Conservation (phyloP, 2,888 invertebrate species). For the Perdita meconis region DNA sequence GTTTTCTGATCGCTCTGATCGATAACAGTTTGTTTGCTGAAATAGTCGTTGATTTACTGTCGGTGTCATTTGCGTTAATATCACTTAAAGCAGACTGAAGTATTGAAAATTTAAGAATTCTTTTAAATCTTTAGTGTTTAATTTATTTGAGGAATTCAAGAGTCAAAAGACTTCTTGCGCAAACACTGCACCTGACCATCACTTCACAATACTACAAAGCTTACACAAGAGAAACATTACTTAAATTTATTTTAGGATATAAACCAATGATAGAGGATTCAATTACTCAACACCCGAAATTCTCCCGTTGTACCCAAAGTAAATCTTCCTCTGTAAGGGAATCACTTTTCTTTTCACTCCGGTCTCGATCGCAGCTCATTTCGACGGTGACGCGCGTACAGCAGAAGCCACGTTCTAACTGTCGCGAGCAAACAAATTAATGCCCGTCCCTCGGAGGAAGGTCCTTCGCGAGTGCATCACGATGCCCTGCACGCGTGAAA, state of each 20-base stretch:
- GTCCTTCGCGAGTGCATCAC: slow-evolving; percentile 65
- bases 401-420: slow-evolving; percentile 39
- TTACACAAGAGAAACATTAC: not conserved
- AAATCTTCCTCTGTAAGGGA: too few species aligned
- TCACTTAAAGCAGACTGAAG: not conserved
- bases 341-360: not conserved
- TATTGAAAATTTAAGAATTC: too few species aligned
- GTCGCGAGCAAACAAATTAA: slow-evolving; percentile 44
- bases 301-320: too few species aligned
- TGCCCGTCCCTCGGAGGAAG: slow-evolving; percentile 41
- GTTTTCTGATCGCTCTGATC: not conserved
- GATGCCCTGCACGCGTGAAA: slow-evolving; percentile 75
- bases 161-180: not conserved
- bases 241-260: too few species aligned
- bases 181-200: not conserved
- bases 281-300: too few species aligned
- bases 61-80: not conserved
- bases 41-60: not conserved
- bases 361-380: slow-evolving; percentile 15
- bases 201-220: not conserved
- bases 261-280: too few species aligned
- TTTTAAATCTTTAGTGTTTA: too few species aligned
- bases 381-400: slow-evolving; percentile 28
- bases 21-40: slow-evolving; percentile 5
- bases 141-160: not conserved